Base-by-base conservation (phyloP, 2,888 invertebrate genomes). In the Megalurothrips usitatus region DNA sequence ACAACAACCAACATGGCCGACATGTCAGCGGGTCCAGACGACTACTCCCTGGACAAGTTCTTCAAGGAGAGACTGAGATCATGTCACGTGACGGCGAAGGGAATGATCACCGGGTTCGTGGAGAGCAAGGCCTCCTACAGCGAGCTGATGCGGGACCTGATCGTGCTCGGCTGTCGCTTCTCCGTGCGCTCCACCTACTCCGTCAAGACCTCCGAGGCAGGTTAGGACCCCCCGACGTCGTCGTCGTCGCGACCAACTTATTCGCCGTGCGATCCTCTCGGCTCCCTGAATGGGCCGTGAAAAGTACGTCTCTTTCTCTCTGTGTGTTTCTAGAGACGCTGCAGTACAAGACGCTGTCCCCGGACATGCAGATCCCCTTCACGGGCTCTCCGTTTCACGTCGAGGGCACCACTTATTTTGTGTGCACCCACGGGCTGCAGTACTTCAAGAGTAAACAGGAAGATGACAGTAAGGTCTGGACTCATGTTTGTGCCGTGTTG, bases 1-100 rank as follows among this genome's bases (percentile, higher is more conserved):
- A 58, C 58, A 58, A 58, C 58, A 75, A 75, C 68, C 23, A 75
- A 75, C 68, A 75, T 75, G 68, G 68, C 68, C 26, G 68, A 26
- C 68, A n/a, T 75, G 68, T 75, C 68, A 75, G 11, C 68, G 9
- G 68, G 68, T 75, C 12, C 68, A 11, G 23, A 43, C 34, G 34
- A 43, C 34, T 43, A 43, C 34, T 43, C 34, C 3, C 34, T 75
- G 26, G 68, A 75, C 68, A 12, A 75, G 10, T 75, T 75, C 10
- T 23, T 75, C 12, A 75, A 75, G 26, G 68, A 75, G 26, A 75
- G 26, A 75, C 68, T 75, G 12, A 75, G 26, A 12, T 75, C 68
- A 75, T 75, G 68, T 26, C 23, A 26, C 26, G 68, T 75, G 11
- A 75, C 23, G 9, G 11, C 68, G 26, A 75, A 75, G 68, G 68